Evolutionary conservation across 2,888 invertebrate species (phyloP).

Genomic region (Drosophila mettleri): DNA sequence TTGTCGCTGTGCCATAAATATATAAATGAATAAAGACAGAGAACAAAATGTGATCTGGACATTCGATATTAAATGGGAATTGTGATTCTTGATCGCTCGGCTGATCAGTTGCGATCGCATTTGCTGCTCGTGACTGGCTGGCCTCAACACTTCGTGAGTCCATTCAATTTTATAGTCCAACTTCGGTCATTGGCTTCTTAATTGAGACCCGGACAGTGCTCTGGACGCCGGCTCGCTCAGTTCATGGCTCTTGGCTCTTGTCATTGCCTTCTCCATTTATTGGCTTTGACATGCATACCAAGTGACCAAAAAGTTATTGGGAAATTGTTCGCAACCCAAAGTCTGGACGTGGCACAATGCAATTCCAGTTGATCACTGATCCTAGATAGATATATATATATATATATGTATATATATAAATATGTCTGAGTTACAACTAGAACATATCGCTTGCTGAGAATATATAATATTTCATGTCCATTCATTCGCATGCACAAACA

Average conservation of each 20-base stretch:
- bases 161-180: slow-evolving; percentile 55
- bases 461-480: not conserved
- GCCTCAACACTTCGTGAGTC: slow-evolving; percentile 48
- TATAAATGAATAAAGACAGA: not conserved
- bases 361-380: slow-evolving; percentile 25
- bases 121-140: slow-evolving; percentile 43
- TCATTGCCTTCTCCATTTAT: slow-evolving; percentile 11
- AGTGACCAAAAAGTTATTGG: slow-evolving; percentile 47
- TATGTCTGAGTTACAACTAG: slow-evolving; percentile 9
- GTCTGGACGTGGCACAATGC: slow-evolving; percentile 38
- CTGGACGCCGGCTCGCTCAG: slow-evolving; percentile 1
- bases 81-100: slow-evolving; percentile 35
- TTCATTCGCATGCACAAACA: slow-evolving; percentile 1
- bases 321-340: slow-evolving; percentile 42
- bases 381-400: slow-evolving; percentile 1
- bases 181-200: slow-evolving; percentile 56
- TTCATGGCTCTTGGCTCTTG: not conserved
- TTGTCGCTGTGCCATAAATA: not conserved
- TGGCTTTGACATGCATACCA: slow-evolving; percentile 46
- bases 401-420: not conserved
- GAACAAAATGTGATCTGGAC: slow-evolving; percentile 11
- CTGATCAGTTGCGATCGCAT: slow-evolving; percentile 17
- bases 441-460: slow-evolving; percentile 3
- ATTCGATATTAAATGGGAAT: slow-evolving; percentile 44
- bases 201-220: slow-evolving; percentile 28